phyloP scores from a whole-genome alignment of 2,113 vertebrate species.

The Syngnathus floridae region DNA sequence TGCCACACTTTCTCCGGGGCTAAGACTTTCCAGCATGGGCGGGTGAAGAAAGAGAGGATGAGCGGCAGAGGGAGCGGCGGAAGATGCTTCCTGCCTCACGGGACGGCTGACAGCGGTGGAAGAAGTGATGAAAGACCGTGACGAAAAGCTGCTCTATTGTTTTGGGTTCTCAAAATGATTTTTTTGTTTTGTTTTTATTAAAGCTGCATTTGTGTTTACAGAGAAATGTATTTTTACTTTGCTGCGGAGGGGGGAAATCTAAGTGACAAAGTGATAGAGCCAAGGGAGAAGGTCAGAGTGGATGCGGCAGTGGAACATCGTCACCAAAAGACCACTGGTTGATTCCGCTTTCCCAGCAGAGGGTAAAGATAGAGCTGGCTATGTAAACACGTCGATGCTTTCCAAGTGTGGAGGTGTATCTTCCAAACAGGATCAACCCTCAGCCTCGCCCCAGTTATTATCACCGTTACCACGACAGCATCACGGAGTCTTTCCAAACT shows the following conservation, averaged over 20 bases:
- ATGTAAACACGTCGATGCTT: background rate
- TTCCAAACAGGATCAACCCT: background rate
- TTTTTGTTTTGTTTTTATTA: background rate
- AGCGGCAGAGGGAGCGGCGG: constrained; percentile 43
- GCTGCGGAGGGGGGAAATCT: background rate
- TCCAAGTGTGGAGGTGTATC: constrained; percentile 9
- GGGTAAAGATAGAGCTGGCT: constrained; percentile 1
- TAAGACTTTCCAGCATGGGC: constrained; percentile 71
- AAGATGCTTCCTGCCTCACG: constrained; percentile 64
- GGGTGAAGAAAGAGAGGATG: constrained; percentile 42
- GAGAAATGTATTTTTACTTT: background rate
- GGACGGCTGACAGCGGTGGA: constrained; percentile 37
- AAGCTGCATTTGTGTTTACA: constrained; percentile 3
- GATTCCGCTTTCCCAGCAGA: constrained; percentile 4
- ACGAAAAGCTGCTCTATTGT: constrained; percentile 43
- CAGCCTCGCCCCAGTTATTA: constrained; percentile 2
- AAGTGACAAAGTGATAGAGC: background rate
- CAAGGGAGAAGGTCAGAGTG: background rate
- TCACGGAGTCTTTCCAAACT: background rate
- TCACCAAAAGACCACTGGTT: background rate
- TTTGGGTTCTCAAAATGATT: constrained; percentile 19
- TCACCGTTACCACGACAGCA: background rate
- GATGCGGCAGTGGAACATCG: background rate
- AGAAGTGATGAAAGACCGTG: constrained; percentile 51
- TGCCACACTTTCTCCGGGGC: constrained; percentile 50